Evolutionary conservation across 2,797 vertebrate species (phyloP).

Genomic region (Coccyzus lansbergi): DNA sequence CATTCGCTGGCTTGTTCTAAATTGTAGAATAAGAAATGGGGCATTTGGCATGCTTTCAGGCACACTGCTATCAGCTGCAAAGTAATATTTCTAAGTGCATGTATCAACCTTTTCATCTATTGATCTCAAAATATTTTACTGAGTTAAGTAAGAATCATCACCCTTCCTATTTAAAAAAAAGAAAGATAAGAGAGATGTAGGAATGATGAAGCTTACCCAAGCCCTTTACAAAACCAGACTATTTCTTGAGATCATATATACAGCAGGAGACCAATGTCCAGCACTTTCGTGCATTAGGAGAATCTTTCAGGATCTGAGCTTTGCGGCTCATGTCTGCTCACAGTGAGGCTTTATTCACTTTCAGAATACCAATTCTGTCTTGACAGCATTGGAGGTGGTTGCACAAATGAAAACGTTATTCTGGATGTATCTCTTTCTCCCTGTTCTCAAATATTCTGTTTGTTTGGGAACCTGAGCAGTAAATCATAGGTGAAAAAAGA

Average conservation of each 20-base stretch:
- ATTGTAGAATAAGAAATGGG: slow-evolving; percentile 34
- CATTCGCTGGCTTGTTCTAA: slow-evolving; percentile 8
- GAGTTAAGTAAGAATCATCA: slow-evolving; percentile 30
- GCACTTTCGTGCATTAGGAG: neutral
- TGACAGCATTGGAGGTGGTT: neutral
- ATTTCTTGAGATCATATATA: neutral
- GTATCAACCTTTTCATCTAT: slow-evolving; percentile 46
- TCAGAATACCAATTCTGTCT: neutral
- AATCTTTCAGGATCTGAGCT: neutral
- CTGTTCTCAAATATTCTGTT: neutral
- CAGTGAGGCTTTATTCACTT: neutral
- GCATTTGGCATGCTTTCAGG: slow-evolving; percentile 41
- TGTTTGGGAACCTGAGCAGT: neutral
- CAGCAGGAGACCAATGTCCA: neutral
- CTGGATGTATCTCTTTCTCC: neutral
- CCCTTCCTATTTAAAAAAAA: neutral
- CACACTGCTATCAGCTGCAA: slow-evolving; percentile 14
- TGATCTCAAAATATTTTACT: slow-evolving; percentile 43
- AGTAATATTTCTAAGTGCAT: slow-evolving; percentile 30
- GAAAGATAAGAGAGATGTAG: neutral
- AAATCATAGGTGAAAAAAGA: neutral
- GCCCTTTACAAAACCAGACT: neutral
- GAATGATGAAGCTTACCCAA: neutral
- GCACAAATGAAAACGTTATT: neutral
- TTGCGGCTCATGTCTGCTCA: neutral